Evolutionary conservation across 2,888 invertebrate genomes (phyloP).

Genomic region (Xestoiulus laeticollis): DNA sequence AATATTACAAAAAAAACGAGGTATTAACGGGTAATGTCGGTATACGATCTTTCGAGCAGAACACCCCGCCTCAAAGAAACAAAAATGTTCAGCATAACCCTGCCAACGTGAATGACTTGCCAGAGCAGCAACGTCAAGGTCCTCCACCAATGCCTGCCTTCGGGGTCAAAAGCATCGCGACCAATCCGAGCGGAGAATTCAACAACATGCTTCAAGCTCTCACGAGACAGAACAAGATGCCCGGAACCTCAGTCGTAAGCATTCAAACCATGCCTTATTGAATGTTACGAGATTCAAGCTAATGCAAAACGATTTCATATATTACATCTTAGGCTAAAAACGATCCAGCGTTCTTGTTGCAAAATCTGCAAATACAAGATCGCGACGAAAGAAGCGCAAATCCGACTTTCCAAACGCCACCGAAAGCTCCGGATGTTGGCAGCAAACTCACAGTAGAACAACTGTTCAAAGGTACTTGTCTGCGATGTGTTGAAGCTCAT

Average conservation of each 20-base stretch:
- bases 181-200: constrained; percentile 5
- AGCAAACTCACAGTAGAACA: constrained; percentile 23
- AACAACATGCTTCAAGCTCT: constrained; percentile 58
- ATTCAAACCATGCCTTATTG: background rate
- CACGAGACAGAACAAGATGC: constrained; percentile 40
- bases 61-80: background rate
- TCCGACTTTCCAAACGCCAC: background rate
- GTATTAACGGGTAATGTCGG: no score
- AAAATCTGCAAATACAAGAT: background rate
- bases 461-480: constrained; percentile 5
- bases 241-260: background rate
- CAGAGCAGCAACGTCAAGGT: background rate
- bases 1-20: no score
- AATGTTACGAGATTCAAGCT: background rate
- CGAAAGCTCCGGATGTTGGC: background rate
- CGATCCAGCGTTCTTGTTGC: background rate
- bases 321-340: background rate
- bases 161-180: no score
- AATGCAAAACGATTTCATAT: background rate
- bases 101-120: background rate
- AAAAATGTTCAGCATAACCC: background rate
- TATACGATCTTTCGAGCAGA: background rate
- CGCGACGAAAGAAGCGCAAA: background rate
- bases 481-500: background rate
- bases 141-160: constrained; percentile 25